Conservation (phyloP, 2,888 invertebrate species). For the Chalcosyrphus nemorum region DNA sequence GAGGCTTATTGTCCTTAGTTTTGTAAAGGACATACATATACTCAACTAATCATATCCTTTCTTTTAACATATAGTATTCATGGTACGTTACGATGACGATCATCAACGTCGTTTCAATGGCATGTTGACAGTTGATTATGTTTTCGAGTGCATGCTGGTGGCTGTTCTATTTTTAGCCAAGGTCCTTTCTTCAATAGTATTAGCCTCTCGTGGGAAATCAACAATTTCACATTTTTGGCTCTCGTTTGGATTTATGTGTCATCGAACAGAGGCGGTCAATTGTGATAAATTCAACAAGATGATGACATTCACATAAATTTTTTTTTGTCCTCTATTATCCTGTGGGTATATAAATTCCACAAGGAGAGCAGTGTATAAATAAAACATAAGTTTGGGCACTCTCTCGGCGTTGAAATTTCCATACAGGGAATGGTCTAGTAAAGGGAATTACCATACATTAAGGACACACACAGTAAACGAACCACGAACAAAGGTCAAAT, state of each 20-base stretch:
- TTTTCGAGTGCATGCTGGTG: slow-evolving; percentile 13
- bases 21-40: not conserved
- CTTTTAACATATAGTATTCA: no score
- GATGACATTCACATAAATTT: not conserved
- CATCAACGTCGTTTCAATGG: slow-evolving; percentile 18
- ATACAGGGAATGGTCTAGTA: not conserved
- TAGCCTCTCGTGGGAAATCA: slow-evolving; percentile 49
- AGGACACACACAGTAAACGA: slow-evolving; percentile 19
- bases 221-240: slow-evolving; percentile 26
- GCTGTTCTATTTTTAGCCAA: slow-evolving; percentile 34
- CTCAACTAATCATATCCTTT: slow-evolving; percentile 20
- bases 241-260: slow-evolving; percentile 16
- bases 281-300: slow-evolving; percentile 37
- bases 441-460: slow-evolving; percentile 32
- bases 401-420: slow-evolving; percentile 1
- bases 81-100: no score
- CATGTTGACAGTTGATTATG: slow-evolving; percentile 41
- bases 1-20: slow-evolving; percentile 12
- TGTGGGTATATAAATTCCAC: slow-evolving; percentile 22
- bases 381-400: slow-evolving; percentile 20
- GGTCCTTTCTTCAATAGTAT: slow-evolving; percentile 13
- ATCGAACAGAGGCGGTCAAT: slow-evolving; percentile 12
- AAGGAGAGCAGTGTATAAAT: slow-evolving; percentile 10
- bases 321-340: not conserved
- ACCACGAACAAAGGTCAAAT: slow-evolving; percentile 41